Percentiles rank a stretch among this genome's conserved stretches.
Evolutionary conservation across 2,797 vertebrate species (phyloP).

Genomic region (Lithobates sylvaticus): DNA sequence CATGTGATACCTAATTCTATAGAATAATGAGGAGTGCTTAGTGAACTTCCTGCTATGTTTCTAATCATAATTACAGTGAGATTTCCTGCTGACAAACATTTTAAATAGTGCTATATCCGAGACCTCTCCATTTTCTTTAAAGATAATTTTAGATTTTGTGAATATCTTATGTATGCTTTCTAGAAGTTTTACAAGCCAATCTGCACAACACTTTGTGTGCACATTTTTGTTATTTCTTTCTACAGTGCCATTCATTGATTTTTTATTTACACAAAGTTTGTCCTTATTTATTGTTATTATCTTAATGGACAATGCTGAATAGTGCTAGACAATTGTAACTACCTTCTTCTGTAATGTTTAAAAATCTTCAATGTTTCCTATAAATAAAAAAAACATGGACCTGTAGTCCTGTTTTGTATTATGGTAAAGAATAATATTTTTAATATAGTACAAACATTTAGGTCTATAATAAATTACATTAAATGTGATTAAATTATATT

Average conservation of each 20-base stretch:
- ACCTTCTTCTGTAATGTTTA: neutral
- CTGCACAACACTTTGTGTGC: neutral
- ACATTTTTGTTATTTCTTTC: neutral
- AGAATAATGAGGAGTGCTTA: constrained; percentile 23
- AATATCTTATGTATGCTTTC: neutral
- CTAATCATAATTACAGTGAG: constrained; percentile 49
- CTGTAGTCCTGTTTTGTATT: no score
- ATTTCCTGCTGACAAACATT: constrained; percentile 41
- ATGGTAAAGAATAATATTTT: no score
- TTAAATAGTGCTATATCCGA: constrained; percentile 1
- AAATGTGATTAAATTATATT: no score
- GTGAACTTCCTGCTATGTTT: constrained; percentile 16
- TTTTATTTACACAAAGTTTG: neutral
- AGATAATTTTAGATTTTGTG: constrained; percentile 12
- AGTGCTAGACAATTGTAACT: neutral
- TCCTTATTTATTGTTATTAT: neutral
- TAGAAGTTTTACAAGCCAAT: neutral
- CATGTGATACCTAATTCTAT: constrained; percentile 2
- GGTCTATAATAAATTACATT: no score
- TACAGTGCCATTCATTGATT: neutral
- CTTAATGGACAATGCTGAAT: neutral
- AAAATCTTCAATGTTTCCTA: no score
- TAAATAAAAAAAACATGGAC: no score
- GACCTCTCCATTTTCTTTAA: constrained; percentile 8
- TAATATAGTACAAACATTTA: no score